Evolutionary conservation across 53 echinoderm and acorn worm species (phyloP).

Genomic region (Henricia sp.): DNA sequence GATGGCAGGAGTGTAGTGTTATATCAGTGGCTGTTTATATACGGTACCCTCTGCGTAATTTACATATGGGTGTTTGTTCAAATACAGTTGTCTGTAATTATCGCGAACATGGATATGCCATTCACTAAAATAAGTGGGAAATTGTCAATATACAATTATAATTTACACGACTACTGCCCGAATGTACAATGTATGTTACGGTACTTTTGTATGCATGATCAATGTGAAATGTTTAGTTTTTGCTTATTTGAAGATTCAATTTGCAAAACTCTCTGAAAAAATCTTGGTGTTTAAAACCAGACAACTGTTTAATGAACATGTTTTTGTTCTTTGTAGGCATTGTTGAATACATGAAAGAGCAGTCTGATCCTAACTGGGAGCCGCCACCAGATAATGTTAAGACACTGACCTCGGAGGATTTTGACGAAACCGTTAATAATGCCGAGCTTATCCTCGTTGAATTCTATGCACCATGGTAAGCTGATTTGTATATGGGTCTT

Average conservation of each 20-base stretch:
- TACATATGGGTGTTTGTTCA: no score
- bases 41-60: no score
- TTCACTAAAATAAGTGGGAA: no score
- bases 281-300: background rate
- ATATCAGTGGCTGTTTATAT: no score
- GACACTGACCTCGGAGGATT: slow-evolving; percentile 70
- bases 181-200: no score
- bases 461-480: slow-evolving; percentile 99
- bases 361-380: slow-evolving; percentile 94
- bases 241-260: background rate
- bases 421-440: slow-evolving; percentile 83
- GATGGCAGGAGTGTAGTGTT: no score
- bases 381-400: slow-evolving; percentile 89
- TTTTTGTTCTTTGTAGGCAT: slow-evolving; percentile 81
- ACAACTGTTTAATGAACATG: slow-evolving; percentile 2
- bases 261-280: background rate
- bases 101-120: no score
- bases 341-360: slow-evolving; percentile 90
- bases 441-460: slow-evolving; percentile 87
- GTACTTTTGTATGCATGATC: no score
- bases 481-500: slow-evolving; percentile 4
- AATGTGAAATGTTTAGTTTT: background rate
- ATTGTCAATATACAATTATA: no score
- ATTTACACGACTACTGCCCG: no score
- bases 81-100: no score